These are phyloP conservation scores for Lordiphosa mommai DNA, from an alignment of 1,140 invertebrate species.

Conservation along the genomic window DNA sequence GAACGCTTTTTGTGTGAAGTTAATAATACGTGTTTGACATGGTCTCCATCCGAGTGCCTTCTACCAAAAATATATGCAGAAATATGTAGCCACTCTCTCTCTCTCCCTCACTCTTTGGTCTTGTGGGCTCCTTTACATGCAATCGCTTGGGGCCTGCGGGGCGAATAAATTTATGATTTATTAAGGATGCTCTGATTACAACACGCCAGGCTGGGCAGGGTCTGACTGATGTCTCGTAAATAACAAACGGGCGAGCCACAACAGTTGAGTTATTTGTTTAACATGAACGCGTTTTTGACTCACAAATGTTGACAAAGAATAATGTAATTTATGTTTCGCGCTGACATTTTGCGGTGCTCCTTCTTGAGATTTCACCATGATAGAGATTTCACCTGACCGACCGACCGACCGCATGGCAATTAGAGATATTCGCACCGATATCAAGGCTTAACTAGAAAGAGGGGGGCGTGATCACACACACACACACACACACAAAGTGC, in stretches of 20 bases:
- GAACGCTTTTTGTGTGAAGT: constrained; percentile 80
- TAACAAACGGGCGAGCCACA: constrained; percentile 31
- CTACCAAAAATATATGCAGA: constrained; percentile 65
- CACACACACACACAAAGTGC: constrained; percentile 7
- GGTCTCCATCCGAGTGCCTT: constrained; percentile 23
- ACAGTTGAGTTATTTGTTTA: constrained; percentile 76
- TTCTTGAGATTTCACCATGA: constrained; percentile 18
- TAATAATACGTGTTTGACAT: constrained; percentile 79
- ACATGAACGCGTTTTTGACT: constrained; percentile 76
- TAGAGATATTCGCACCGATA: constrained; percentile 62
- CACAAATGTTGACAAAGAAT: constrained; percentile 77
- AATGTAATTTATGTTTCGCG: constrained; percentile 70
- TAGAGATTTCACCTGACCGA: constrained; percentile 10
- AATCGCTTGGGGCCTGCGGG: constrained; percentile 13
- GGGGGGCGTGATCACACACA: constrained; percentile 19
- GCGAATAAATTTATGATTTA: constrained; percentile 79
- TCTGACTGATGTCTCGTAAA: constrained; percentile 74
- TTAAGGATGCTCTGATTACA: constrained; percentile 80
- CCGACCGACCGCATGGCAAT: constrained; percentile 43
- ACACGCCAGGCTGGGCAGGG: constrained; percentile 38
- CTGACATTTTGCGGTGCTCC: constrained; percentile 48
- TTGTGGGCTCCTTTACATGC: constrained; percentile 29
- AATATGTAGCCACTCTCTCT: constrained; percentile 44
- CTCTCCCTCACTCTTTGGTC: not conserved
- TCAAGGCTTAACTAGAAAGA: not conserved